Percentiles rank a stretch among this genome's conserved stretches.
phyloP scores from a whole-genome alignment of 2,888 invertebrate genomes.

The Allolobophora icterica region DNA sequence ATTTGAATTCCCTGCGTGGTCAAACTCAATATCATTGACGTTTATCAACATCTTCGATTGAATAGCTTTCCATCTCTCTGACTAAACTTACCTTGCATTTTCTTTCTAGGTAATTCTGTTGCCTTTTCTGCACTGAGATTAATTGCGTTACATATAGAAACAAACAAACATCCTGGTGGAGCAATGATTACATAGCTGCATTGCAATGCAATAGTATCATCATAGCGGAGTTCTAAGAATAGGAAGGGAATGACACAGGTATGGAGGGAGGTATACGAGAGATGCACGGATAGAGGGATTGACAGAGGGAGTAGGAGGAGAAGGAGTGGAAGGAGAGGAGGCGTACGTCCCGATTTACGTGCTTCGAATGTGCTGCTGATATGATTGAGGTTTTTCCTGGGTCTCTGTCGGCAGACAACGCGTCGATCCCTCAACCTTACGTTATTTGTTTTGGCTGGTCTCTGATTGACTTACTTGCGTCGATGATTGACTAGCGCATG shows the following conservation, averaged over 20 bases:
- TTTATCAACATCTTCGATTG: neutral
- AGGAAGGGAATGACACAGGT: neutral
- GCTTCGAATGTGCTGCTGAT: neutral
- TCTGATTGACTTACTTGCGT: neutral
- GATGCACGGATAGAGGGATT: too few relatives aligned
- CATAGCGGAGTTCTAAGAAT: neutral
- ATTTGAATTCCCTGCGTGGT: neutral
- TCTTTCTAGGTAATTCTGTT: neutral
- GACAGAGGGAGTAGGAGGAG: too few relatives aligned
- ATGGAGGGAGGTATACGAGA: neutral
- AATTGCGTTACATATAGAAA: neutral
- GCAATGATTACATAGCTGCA: neutral
- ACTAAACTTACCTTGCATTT: neutral
- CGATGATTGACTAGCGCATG: neutral
- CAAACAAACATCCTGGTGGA: neutral
- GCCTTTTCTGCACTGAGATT: neutral
- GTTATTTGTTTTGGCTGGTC: constrained; percentile 1
- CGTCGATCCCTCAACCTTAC: neutral
- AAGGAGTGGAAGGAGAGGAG: neutral
- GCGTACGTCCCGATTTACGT: neutral
- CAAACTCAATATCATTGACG: neutral
- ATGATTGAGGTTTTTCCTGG: neutral
- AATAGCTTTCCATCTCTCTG: neutral
- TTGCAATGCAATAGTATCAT: constrained; percentile 1
- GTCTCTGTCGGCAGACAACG: neutral